These are phyloP conservation scores for Metalampra italica DNA, from an alignment of 2,888 invertebrate genomes.

Conservation along the genomic window DNA sequence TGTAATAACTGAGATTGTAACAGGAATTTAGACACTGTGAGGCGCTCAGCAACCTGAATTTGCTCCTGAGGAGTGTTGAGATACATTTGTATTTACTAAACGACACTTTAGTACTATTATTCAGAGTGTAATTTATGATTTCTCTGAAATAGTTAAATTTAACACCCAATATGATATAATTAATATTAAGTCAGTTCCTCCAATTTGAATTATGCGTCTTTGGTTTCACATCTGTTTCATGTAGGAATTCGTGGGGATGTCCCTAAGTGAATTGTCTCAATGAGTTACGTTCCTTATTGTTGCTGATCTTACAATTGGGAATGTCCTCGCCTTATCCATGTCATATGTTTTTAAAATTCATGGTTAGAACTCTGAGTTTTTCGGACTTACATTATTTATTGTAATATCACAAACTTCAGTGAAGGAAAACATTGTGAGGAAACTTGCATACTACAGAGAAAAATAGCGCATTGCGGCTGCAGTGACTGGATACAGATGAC, in stretches of 20 bases:
- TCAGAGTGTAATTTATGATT: neutral
- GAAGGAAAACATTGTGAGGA: no score
- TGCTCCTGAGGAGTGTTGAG: conserved; percentile 24
- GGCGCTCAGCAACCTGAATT: conserved; percentile 28
- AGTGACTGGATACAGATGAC: no score
- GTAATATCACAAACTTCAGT: no score
- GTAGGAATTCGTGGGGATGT: conserved; percentile 1
- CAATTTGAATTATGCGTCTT: neutral
- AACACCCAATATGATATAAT: neutral
- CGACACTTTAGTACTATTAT: neutral
- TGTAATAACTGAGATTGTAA: neutral
- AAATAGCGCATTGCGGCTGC: no score
- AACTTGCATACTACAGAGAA: no score
- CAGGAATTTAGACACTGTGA: conserved; percentile 4
- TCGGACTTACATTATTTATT: no score
- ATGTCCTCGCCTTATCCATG: neutral
- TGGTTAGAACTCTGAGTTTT: no score
- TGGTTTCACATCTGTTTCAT: conserved; percentile 2
- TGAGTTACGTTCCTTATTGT: conserved; percentile 5
- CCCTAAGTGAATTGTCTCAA: conserved; percentile 1
- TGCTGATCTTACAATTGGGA: neutral
- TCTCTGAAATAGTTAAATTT: neutral
- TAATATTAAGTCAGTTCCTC: neutral
- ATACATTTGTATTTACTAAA: neutral
- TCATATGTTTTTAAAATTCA: no score